Percentiles rank a stretch among this genome's conserved stretches.
phyloP scores from a whole-genome alignment of 2,797 vertebrate species.

The Neosalanx taihuensis region DNA sequence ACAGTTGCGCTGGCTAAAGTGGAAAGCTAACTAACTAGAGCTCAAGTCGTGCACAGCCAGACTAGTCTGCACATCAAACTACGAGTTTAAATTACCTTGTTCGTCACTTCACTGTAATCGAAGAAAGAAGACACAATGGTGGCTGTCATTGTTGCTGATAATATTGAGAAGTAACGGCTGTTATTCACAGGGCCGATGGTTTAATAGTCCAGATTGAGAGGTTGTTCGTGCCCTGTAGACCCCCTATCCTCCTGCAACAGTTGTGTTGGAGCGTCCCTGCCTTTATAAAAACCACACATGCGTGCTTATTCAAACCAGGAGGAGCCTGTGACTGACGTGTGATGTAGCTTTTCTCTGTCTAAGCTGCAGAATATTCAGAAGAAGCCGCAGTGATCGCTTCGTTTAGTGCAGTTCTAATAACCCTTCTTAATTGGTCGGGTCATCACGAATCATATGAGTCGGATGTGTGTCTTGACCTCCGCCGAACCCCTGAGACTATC shows the following conservation, averaged over 20 bases:
- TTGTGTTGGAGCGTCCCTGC: slow-evolving; percentile 33
- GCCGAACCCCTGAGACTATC: too few relatives aligned
- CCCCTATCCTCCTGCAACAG: slow-evolving; percentile 42
- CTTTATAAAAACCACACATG: slow-evolving; percentile 45
- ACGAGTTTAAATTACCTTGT: slow-evolving; percentile 71
- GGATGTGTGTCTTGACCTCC: too few relatives aligned
- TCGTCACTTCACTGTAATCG: slow-evolving; percentile 78
- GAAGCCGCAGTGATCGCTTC: background rate
- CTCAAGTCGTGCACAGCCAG: background rate
- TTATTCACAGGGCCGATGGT: slow-evolving; percentile 12
- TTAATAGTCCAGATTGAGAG: slow-evolving; percentile 27
- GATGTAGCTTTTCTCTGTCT: background rate
- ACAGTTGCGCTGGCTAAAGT: background rate
- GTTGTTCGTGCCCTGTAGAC: slow-evolving; percentile 36
- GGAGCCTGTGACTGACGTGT: slow-evolving; percentile 28
- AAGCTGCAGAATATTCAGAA: background rate
- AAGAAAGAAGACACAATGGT: slow-evolving; percentile 76
- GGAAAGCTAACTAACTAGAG: background rate
- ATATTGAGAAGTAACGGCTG: slow-evolving; percentile 21
- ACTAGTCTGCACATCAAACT: background rate
- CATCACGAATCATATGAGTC: too few relatives aligned
- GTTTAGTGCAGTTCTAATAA: too few relatives aligned
- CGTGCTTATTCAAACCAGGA: slow-evolving; percentile 24
- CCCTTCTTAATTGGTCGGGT: too few relatives aligned
- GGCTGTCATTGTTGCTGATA: slow-evolving; percentile 75